Evolutionary conservation across 2,797 vertebrate genomes (phyloP).

Genomic region (Antrozous pallidus): DNA sequence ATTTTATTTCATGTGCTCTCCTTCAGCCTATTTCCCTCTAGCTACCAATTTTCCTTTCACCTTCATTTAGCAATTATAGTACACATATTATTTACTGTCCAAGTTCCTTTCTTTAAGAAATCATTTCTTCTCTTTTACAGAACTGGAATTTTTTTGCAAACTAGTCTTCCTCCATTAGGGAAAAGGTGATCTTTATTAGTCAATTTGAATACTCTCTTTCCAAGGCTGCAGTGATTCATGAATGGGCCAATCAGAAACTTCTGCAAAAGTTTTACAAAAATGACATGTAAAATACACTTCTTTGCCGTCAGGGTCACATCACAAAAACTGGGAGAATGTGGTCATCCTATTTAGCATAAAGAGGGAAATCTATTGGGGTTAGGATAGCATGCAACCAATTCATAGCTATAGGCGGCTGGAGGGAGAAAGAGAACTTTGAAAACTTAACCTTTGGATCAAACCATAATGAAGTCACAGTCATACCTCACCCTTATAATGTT

Average conservation of each 20-base stretch:
- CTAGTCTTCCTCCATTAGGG: not conserved
- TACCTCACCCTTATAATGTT: not conserved
- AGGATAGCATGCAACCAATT: not conserved
- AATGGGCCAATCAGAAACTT: not conserved
- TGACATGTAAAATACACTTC: not conserved
- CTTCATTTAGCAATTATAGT: slow-evolving; percentile 25
- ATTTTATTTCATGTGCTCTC: slow-evolving; percentile 50
- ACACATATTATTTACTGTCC: slow-evolving; percentile 14
- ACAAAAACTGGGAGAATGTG: not conserved
- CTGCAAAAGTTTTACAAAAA: not conserved
- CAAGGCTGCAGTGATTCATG: not conserved
- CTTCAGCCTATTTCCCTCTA: not conserved
- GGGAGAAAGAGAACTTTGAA: not conserved
- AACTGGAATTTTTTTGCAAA: not conserved
- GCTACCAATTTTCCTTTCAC: slow-evolving; percentile 60
- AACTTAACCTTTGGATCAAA: not conserved
- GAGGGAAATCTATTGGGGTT: not conserved
- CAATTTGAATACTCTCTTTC: not conserved
- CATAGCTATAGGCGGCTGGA: not conserved
- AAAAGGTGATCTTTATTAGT: not conserved
- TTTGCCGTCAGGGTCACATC: not conserved
- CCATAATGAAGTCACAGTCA: not conserved
- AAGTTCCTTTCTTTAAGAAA: slow-evolving; percentile 41
- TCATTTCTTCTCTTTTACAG: slow-evolving; percentile 7
- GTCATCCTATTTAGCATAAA: not conserved